Percentiles rank a stretch among this genome's conserved stretches.
Conservation (phyloP, 2,113 vertebrate genomes). For the Cryptoleucopteryx plumbea region DNA sequence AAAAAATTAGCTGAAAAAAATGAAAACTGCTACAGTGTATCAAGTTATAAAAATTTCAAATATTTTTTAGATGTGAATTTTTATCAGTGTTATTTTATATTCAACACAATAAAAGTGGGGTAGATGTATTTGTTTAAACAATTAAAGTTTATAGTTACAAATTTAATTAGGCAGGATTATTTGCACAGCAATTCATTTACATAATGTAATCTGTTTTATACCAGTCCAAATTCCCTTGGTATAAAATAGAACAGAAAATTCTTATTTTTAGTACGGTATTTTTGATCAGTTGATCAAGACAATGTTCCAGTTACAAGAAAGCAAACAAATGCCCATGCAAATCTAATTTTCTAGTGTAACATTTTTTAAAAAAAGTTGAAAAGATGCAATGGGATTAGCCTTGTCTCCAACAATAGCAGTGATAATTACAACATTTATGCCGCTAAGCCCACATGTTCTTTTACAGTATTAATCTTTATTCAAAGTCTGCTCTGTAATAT, state of each 20-base stretch:
- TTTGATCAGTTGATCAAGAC: slow-evolving; percentile 12
- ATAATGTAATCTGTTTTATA: slow-evolving; percentile 36
- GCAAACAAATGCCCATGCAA: neutral
- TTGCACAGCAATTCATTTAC: slow-evolving; percentile 17
- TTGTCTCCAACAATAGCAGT: neutral
- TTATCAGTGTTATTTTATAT: neutral
- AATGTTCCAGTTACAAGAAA: neutral
- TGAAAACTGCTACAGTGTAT: neutral
- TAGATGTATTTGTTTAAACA: slow-evolving; percentile 22
- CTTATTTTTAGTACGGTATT: neutral
- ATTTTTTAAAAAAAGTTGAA: neutral
- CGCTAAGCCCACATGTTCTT: neutral
- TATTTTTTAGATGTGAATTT: neutral
- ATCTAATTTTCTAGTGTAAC: neutral
- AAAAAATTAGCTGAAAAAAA: neutral
- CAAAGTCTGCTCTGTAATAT: neutral
- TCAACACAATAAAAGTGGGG: neutral
- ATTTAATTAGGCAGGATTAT: slow-evolving; percentile 40
- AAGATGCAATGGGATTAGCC: neutral
- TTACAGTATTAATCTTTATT: neutral
- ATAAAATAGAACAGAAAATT: neutral
- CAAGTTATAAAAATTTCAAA: neutral
- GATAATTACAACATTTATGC: neutral
- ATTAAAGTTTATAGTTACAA: slow-evolving; percentile 10
- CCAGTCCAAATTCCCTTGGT: neutral